These are phyloP conservation scores for Thamnaconus septentrionalis DNA, from an alignment of 2,113 vertebrate genomes.

Conservation along the genomic window DNA sequence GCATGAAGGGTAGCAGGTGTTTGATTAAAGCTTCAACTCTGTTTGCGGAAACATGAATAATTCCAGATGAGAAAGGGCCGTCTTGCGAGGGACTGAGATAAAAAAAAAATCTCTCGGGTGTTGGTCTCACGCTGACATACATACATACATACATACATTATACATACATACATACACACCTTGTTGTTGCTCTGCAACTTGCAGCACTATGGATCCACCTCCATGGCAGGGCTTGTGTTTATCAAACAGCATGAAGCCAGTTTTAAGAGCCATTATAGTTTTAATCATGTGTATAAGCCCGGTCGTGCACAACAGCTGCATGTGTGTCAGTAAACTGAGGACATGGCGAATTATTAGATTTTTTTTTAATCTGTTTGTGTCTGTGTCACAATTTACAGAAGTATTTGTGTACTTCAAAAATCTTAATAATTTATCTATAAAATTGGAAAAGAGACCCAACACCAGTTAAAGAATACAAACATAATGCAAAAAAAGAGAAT, in stretches of 20 bases:
- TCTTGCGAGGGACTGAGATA: conserved; percentile 37
- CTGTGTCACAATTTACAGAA: too few relatives aligned
- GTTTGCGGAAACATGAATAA: conserved; percentile 62
- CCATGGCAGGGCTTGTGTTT: conserved; percentile 11
- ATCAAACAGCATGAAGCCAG: conserved; percentile 22
- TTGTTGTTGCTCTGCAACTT: conserved; percentile 14
- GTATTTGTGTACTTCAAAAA: too few relatives aligned
- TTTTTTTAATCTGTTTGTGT: too few relatives aligned
- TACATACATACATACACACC: conserved; percentile 25
- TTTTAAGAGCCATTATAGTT: not conserved
- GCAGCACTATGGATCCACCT: conserved; percentile 9
- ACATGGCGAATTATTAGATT: too few relatives aligned
- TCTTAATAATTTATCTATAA: too few relatives aligned
- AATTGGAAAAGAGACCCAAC: too few relatives aligned
- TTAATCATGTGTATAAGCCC: not conserved
- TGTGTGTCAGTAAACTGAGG: too few relatives aligned
- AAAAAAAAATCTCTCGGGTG: too few relatives aligned
- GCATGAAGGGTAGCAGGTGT: conserved; percentile 45
- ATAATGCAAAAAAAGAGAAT: too few relatives aligned
- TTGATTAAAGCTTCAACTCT: conserved; percentile 54
- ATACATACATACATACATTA: too few relatives aligned
- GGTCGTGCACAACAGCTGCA: not conserved
- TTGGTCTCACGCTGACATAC: not conserved
- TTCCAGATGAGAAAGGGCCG: conserved; percentile 47
- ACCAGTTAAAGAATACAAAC: too few relatives aligned